phyloP scores from a whole-genome alignment of 2,888 invertebrate genomes.

The Rugalucina vietnamica region DNA sequence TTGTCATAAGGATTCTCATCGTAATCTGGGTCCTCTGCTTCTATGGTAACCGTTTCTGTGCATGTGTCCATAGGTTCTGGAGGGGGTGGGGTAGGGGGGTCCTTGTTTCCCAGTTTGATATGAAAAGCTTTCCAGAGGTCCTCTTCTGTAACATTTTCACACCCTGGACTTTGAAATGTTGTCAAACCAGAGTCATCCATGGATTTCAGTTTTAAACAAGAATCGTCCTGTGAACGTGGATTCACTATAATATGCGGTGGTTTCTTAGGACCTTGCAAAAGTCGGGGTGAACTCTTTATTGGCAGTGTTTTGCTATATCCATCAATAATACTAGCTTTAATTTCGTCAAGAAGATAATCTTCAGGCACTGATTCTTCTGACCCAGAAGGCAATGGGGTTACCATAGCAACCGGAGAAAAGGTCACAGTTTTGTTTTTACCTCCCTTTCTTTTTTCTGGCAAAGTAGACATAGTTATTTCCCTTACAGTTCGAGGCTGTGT shows the following conservation, averaged over 20 bases:
- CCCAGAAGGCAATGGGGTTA: slow-evolving; percentile 77
- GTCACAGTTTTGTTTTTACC: slow-evolving; percentile 76
- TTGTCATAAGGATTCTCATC: slow-evolving; percentile 64
- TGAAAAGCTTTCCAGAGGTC: slow-evolving; percentile 67
- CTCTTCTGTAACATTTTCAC: slow-evolving; percentile 68
- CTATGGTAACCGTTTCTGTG: background rate
- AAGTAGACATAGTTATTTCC: slow-evolving; percentile 54
- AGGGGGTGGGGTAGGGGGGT: slow-evolving; percentile 14
- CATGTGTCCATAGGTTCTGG: slow-evolving; percentile 8
- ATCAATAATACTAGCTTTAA: slow-evolving; percentile 65
- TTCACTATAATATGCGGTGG: slow-evolving; percentile 14
- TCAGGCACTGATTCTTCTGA: slow-evolving; percentile 75
- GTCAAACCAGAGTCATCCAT: slow-evolving; percentile 58
- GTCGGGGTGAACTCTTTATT: background rate
- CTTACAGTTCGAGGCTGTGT: slow-evolving; percentile 49
- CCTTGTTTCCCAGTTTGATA: slow-evolving; percentile 55
- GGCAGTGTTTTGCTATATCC: slow-evolving; percentile 65
- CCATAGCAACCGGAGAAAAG: slow-evolving; percentile 79
- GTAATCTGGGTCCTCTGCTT: slow-evolving; percentile 57
- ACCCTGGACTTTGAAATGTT: slow-evolving; percentile 52
- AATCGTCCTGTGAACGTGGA: slow-evolving; percentile 50
- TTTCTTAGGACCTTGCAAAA: background rate
- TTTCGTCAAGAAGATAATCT: slow-evolving; percentile 46
- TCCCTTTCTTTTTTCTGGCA: slow-evolving; percentile 63
- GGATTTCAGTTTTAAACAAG: slow-evolving; percentile 37